Evolutionary conservation across 2,797 vertebrate species (phyloP).

Genomic region (Sphenopsis melanotis): DNA sequence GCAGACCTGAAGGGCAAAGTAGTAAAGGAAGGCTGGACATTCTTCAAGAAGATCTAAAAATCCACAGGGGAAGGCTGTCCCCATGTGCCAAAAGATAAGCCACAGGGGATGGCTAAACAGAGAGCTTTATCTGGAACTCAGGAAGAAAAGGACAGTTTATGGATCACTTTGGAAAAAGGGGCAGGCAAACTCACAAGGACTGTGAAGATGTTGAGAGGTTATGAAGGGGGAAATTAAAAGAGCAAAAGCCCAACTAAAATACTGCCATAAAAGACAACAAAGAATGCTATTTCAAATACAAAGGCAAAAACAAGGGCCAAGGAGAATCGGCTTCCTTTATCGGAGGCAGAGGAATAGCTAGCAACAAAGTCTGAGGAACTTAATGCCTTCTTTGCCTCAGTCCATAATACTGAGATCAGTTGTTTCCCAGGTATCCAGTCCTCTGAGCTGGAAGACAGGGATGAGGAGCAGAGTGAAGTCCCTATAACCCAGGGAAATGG

Average conservation of each 20-base stretch:
- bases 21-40: background rate
- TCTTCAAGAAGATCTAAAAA: background rate
- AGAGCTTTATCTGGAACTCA: background rate
- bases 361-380: background rate
- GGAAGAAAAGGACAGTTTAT: background rate
- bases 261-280: background rate
- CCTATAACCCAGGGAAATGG: background rate
- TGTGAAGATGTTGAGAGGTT: background rate
- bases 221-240: background rate
- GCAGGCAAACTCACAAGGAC: background rate
- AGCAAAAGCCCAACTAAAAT: background rate
- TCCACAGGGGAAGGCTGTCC: background rate
- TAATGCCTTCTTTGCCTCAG: background rate
- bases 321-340: background rate
- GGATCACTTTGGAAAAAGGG: background rate
- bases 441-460: background rate
- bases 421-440: background rate
- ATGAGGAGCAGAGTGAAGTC: background rate
- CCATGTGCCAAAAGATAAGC: background rate
- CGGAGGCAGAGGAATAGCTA: too few relatives aligned
- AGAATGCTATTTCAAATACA: background rate
- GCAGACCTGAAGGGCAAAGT: background rate
- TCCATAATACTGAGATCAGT: rapidly evolving
- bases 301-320: background rate
- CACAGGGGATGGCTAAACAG: background rate